phyloP scores from a whole-genome alignment of 1,140 invertebrate species.

The Caenorhabditis briggsae region DNA sequence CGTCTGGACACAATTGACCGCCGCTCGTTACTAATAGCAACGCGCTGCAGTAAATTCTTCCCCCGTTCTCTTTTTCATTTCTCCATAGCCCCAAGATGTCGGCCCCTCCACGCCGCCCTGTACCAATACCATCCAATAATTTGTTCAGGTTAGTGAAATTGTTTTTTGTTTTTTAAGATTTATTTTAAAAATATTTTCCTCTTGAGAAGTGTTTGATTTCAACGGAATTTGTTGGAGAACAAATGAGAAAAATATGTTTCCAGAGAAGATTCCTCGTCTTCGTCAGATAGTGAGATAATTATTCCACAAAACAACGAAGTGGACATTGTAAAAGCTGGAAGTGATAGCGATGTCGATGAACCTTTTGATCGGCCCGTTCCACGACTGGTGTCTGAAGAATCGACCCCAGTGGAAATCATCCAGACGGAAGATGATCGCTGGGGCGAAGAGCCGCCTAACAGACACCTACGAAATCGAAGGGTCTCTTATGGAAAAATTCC shows the following conservation, averaged over 20 bases:
- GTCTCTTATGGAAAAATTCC: constrained; percentile 30
- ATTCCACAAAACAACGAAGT: neutral
- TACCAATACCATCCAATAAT: neutral
- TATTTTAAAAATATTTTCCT: too few relatives aligned
- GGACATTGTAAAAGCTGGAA: neutral
- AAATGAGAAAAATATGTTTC: too few relatives aligned
- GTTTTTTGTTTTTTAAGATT: too few relatives aligned
- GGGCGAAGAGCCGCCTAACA: neutral
- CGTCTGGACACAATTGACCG: too few relatives aligned
- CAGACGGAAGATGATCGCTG: neutral
- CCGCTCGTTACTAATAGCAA: too few relatives aligned
- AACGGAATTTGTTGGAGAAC: too few relatives aligned
- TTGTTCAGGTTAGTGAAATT: neutral
- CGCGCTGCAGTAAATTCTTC: too few relatives aligned
- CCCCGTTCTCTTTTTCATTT: too few relatives aligned
- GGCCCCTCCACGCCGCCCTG: neutral
- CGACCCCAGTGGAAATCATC: neutral
- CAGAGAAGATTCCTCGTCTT: neutral
- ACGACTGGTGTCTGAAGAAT: too few relatives aligned
- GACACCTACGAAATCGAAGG: neutral
- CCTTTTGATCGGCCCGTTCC: neutral
- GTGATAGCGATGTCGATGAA: neutral
- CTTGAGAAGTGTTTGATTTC: too few relatives aligned
- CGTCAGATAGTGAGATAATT: neutral
- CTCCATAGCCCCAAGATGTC: neutral